Base-by-base conservation (phyloP, 2,888 invertebrate species). In the Limnephilus auricula region DNA sequence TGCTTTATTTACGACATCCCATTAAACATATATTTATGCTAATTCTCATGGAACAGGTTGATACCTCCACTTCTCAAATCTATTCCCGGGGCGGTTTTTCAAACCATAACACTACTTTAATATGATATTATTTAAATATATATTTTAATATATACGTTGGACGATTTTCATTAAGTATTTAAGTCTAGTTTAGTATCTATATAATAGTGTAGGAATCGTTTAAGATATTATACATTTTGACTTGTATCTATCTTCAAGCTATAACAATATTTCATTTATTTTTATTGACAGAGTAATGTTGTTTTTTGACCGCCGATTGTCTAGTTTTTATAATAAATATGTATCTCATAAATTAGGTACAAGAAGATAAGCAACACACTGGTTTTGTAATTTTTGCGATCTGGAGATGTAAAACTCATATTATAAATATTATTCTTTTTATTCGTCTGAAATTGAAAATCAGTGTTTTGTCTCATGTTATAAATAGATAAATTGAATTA, bases 21-120 rank as follows among this genome's bases (percentile, higher is more conserved):
- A 90, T 90, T 90, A 90, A 90, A 90, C 87, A 87, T 87, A 90
- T 90, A 90, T 90, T 90, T 90, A 90, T 90, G 90, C 80, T 90
- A 90, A 90, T 90, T 90, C 82, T 32, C 82, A 50, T 32, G 83
- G 83, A 83, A 90, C 83, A 80, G 82, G 90, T 80, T 90, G 90
- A 90, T 80, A 90, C 83, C 83, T 90, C 90, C 65, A 83, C 34
- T 90, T 82, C 32, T 83, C 50, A 78, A 88, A 88, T 34, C 87
- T 88, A 88, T 88, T 88, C 32, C 65, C 34, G 78, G 87, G 31
- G 32, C 79, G n/a, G 87, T 88, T 88, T 88, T 79, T 88, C 78
- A 88, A 88, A 78, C n/a, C 4, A 45, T 45, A 45, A 37, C 18
- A 18, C 30, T 45, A 50, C 30, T 18, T 50, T 50, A 18, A 50